These are phyloP conservation scores for Calonectris borealis DNA, from an alignment of 2,113 vertebrate genomes.

Conservation along the genomic window DNA sequence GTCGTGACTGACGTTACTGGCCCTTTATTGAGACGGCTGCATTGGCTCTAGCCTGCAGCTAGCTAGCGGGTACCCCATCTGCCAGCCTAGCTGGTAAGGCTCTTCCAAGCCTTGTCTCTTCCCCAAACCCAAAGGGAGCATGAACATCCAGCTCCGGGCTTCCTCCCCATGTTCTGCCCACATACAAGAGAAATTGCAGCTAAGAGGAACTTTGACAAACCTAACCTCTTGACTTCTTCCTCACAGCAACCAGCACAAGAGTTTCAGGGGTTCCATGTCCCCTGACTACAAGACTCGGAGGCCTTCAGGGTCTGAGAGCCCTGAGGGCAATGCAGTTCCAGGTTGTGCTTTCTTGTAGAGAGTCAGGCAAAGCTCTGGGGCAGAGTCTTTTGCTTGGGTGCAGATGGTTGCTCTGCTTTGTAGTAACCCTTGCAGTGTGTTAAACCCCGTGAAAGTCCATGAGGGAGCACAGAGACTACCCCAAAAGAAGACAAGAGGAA, in stretches of 20 bases:
- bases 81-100: neutral
- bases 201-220: neutral
- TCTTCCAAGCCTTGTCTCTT: neutral
- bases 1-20: neutral
- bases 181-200: neutral
- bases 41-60: neutral
- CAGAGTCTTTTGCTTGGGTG: neutral
- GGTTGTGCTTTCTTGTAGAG: neutral
- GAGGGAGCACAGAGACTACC: neutral
- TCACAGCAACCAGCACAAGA: neutral
- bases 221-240: neutral
- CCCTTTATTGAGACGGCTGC: neutral
- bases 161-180: accelerated
- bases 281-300: neutral
- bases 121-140: accelerated
- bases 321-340: neutral
- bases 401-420: neutral
- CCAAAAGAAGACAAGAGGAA: neutral
- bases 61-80: neutral
- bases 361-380: neutral
- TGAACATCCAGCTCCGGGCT: neutral
- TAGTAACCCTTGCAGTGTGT: neutral
- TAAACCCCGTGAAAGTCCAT: neutral
- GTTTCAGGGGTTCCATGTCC: neutral
- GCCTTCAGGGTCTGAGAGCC: neutral